Evolutionary conservation across 2,888 invertebrate genomes (phyloP).

Genomic region (Oeneis ivallda): DNA sequence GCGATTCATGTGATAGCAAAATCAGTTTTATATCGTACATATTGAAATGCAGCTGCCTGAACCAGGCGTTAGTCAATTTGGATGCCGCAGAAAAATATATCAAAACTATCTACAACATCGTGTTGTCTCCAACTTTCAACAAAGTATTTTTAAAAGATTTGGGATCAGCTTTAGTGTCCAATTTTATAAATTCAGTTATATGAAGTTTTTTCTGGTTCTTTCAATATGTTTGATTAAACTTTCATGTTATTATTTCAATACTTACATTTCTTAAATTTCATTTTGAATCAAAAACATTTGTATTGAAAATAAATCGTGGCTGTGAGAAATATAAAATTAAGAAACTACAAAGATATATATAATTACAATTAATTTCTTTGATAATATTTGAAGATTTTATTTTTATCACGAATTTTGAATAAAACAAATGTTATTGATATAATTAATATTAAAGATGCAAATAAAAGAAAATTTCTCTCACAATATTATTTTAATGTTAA

Average conservation of each 20-base stretch:
- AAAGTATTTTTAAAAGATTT: constrained; percentile 43
- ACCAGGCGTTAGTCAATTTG: constrained; percentile 24
- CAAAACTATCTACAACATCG: constrained; percentile 15
- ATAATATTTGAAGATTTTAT: no score
- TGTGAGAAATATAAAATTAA: no score
- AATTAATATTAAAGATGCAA: neutral
- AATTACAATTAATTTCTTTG: no score
- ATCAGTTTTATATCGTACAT: constrained; percentile 27
- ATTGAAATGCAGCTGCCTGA: constrained; percentile 32
- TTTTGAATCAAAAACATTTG: no score
- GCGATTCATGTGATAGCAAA: constrained; percentile 25
- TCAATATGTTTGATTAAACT: neutral
- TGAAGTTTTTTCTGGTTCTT: neutral
- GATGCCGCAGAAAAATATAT: constrained; percentile 19
- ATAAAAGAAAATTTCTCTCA: constrained; percentile 9
- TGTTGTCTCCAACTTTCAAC: constrained; percentile 36
- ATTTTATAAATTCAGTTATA: constrained; percentile 37
- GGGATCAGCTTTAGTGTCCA: constrained; percentile 39
- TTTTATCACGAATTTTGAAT: no score
- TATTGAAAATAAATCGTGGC: no score
- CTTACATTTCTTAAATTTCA: no score
- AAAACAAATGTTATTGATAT: no score
- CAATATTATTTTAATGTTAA: constrained; percentile 16
- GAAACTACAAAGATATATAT: no score
- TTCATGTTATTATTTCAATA: no score